phyloP scores from a whole-genome alignment of 2,113 vertebrate genomes.

The Pseudorasbora parva region DNA sequence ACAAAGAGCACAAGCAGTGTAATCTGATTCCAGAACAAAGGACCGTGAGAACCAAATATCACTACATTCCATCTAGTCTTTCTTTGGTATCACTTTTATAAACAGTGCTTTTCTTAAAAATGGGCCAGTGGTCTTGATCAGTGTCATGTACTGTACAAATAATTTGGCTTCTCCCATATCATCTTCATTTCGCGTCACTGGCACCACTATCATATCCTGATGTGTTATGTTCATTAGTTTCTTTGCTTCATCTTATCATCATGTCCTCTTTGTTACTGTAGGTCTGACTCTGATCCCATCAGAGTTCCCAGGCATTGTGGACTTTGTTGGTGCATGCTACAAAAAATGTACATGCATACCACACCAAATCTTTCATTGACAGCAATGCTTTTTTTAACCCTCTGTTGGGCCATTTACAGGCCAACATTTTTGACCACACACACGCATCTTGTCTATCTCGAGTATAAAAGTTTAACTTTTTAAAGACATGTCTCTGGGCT shows the following conservation, averaged over 20 bases:
- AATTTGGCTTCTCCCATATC: not conserved
- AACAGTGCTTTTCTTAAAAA: not conserved
- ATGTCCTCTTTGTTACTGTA: not conserved
- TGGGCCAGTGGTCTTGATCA: not conserved
- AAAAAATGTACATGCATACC: slow-evolving; percentile 3
- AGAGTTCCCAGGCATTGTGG: not conserved
- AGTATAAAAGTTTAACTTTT: no score
- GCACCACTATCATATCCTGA: not conserved
- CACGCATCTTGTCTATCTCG: not conserved
- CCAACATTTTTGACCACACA: not conserved
- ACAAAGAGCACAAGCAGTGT: not conserved
- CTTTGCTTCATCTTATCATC: not conserved
- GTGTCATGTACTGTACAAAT: not conserved
- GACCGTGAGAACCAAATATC: not conserved
- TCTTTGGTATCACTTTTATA: not conserved
- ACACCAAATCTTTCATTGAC: not conserved
- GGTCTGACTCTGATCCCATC: slow-evolving; percentile 9
- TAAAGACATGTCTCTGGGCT: no score
- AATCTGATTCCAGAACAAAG: not conserved
- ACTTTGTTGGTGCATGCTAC: not conserved
- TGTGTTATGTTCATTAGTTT: not conserved
- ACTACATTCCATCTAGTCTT: not conserved
- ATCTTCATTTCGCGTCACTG: not conserved
- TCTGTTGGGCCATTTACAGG: not conserved
- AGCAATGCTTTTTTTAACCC: not conserved